Evolutionary conservation across 2,888 invertebrate species (phyloP).

Genomic region (Sipha maydis): DNA sequence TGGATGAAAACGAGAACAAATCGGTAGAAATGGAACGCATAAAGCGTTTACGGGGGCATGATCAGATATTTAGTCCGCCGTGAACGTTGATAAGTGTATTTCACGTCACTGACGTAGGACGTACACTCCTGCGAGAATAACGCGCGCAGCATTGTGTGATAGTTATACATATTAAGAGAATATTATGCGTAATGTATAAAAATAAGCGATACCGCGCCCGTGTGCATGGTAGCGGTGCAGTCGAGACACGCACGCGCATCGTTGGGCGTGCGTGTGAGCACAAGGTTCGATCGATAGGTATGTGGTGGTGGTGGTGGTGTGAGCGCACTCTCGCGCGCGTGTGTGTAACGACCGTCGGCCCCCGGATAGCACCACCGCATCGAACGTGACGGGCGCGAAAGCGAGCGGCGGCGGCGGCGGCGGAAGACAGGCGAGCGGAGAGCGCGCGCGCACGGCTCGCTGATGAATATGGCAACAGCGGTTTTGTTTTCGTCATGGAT

Average conservation of each 20-base stretch:
- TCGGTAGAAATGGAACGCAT: background rate
- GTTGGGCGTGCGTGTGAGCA: conserved; percentile 8
- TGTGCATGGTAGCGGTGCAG: background rate
- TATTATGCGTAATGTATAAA: background rate
- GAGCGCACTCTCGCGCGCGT: background rate
- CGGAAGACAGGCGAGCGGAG: conserved; percentile 4
- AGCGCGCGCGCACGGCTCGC: conserved; percentile 29
- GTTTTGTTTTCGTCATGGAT: conserved; percentile 61
- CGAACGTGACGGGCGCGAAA: conserved; percentile 39
- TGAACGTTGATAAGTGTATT: too few species aligned
- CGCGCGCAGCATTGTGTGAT: background rate
- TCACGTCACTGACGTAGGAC: too few species aligned
- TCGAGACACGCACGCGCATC: conserved; percentile 39
- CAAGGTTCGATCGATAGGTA: conserved; percentile 47
- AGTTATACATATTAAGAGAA: background rate
- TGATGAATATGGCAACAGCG: conserved; percentile 60
- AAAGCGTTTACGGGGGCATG: background rate
- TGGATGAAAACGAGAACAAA: background rate
- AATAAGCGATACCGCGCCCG: background rate
- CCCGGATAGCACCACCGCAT: background rate
- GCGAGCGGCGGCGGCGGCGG: conserved; percentile 1
- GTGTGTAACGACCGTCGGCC: conserved; percentile 19
- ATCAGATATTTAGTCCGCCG: background rate
- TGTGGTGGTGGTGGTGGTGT: background rate
- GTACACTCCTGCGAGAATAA: background rate